Evolutionary conservation across 2,113 vertebrate genomes (phyloP).

Genomic region (Nothocercus julius): DNA sequence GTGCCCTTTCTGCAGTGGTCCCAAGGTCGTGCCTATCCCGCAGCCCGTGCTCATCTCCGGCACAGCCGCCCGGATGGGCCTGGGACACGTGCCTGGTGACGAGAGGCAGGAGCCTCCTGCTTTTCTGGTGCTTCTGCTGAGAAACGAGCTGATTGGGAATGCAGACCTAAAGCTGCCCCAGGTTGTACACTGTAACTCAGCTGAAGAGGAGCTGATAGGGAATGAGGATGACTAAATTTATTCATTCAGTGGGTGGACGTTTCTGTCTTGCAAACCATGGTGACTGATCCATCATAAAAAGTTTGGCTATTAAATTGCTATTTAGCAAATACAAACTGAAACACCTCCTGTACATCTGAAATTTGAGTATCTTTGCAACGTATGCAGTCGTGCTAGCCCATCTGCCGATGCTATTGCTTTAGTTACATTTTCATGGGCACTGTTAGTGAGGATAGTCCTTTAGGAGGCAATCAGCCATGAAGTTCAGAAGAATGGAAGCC

Average conservation of each 20-base stretch:
- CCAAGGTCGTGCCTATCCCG: too few species aligned
- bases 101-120: background rate
- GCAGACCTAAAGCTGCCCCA: background rate
- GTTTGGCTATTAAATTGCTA: background rate
- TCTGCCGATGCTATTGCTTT: accelerated
- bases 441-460: background rate
- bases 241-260: conserved; percentile 49
- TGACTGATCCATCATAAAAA: background rate
- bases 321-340: background rate
- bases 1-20: background rate
- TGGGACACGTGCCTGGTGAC: background rate
- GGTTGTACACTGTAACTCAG: conserved; percentile 7
- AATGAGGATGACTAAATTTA: conserved; percentile 43
- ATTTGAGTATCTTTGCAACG: background rate
- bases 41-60: background rate
- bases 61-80: background rate
- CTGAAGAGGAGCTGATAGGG: background rate
- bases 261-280: conserved; percentile 25
- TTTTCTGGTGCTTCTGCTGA: background rate
- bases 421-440: background rate
- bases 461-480: background rate
- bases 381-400: background rate
- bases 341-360: background rate
- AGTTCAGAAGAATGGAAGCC: background rate
- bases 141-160: background rate